Evolutionary conservation across 2,113 vertebrate species (phyloP).

Genomic region (Indri indri): DNA sequence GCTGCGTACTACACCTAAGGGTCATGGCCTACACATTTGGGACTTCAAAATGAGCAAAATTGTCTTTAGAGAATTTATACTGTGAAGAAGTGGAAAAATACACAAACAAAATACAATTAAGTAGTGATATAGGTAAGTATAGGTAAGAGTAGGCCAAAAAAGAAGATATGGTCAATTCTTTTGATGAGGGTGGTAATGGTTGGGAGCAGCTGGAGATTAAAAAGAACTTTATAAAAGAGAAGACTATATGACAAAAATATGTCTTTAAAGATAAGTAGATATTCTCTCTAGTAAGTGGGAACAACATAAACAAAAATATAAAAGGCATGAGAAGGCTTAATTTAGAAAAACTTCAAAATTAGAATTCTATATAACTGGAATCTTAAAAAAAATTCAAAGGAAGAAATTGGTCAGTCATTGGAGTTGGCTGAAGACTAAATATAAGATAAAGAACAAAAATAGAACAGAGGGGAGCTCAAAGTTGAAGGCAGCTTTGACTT

Average conservation of each 20-base stretch:
- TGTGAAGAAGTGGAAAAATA: not conserved
- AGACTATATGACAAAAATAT: not conserved
- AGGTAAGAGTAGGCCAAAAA: not conserved
- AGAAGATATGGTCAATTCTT: not conserved
- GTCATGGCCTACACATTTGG: not conserved
- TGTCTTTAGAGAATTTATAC: not conserved
- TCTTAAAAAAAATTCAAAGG: not conserved
- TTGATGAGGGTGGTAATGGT: accelerated
- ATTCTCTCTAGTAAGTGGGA: not conserved
- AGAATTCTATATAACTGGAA: not conserved
- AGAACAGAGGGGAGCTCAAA: not conserved
- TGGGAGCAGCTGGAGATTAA: not conserved
- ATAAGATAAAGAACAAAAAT: not conserved
- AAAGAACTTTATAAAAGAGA: not conserved
- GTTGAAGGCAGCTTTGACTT: not conserved
- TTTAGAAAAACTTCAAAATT: not conserved
- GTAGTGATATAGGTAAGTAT: not conserved
- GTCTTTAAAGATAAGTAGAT: not conserved
- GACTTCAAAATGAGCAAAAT: not conserved
- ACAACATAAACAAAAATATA: constrained; percentile 12
- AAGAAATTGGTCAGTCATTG: not conserved
- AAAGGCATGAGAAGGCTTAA: not conserved
- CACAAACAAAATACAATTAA: not conserved
- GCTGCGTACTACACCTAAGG: not conserved
- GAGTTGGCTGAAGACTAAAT: not conserved